phyloP scores from a whole-genome alignment of 2,113 vertebrate genomes.

The Chionomys nivalis region DNA sequence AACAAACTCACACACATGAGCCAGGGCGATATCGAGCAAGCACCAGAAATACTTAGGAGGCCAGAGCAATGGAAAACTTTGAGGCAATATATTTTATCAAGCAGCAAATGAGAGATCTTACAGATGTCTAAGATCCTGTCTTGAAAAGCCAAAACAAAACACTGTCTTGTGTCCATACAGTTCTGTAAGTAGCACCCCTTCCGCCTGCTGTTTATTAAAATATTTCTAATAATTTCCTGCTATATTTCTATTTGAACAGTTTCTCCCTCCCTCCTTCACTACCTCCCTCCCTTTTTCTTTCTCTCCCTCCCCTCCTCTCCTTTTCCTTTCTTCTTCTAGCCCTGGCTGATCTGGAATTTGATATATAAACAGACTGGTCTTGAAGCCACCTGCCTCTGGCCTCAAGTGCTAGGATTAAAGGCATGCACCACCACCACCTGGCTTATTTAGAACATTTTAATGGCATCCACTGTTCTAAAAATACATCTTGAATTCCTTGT shows the following conservation, averaged over 20 bases:
- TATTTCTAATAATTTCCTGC: background rate
- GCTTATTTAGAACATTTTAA: background rate
- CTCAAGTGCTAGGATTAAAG: background rate
- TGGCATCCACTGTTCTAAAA: background rate
- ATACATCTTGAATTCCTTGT: background rate
- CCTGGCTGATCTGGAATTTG: background rate
- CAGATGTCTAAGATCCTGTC: background rate
- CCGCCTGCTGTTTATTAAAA: background rate
- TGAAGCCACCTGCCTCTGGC: background rate
- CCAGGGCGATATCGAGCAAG: background rate
- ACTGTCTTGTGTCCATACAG: background rate
- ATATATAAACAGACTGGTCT: background rate
- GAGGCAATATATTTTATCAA: conserved; percentile 21
- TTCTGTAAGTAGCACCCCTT: background rate
- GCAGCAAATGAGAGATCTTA: background rate
- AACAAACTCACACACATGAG: background rate
- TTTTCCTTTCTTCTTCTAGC: background rate
- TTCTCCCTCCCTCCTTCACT: background rate
- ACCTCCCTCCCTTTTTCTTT: background rate
- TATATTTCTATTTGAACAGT: background rate
- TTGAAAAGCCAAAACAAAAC: background rate
- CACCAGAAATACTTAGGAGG: background rate
- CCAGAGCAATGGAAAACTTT: background rate
- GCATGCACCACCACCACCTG: background rate
- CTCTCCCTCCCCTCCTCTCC: background rate